These are phyloP conservation scores for Drosophila ochracea DNA, from an alignment of 2,888 invertebrate genomes.

Conservation along the genomic window DNA sequence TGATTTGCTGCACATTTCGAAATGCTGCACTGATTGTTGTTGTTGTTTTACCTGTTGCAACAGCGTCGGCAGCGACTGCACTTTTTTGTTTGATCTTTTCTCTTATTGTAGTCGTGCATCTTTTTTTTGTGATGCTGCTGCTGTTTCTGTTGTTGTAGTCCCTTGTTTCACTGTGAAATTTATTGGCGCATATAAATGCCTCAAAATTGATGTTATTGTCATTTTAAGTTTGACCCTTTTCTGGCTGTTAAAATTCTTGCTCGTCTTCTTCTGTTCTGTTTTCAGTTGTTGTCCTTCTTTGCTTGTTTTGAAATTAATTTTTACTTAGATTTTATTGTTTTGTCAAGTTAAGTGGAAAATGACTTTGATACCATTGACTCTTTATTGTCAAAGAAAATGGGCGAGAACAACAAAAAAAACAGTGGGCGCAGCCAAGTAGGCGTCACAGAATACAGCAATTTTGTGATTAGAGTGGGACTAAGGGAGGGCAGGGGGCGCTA, in stretches of 20 bases:
- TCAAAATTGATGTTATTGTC: conserved; percentile 82
- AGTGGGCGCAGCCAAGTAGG: conserved; percentile 73
- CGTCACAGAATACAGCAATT: conserved; percentile 72
- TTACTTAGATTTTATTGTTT: conserved; percentile 68
- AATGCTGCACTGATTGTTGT: conserved; percentile 61
- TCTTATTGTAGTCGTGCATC: conserved; percentile 81
- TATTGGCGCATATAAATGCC: conserved; percentile 82
- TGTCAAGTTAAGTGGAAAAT: conserved; percentile 65
- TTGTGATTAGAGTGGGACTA: conserved; percentile 26
- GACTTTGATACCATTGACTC: conserved; percentile 46
- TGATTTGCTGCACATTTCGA: conserved; percentile 71
- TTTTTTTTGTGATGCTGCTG: conserved; percentile 46
- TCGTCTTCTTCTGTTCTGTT: conserved; percentile 22
- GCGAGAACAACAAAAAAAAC: conserved; percentile 44
- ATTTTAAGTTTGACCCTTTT: conserved; percentile 59
- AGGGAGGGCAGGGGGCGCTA: conserved; percentile 15
- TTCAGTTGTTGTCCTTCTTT: conserved; percentile 64
- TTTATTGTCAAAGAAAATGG: conserved; percentile 38
- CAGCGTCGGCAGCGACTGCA: conserved; percentile 68
- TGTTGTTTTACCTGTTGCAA: conserved; percentile 73
- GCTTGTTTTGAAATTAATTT: conserved; percentile 75
- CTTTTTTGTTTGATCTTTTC: conserved; percentile 81
- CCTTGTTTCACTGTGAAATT: conserved; percentile 72
- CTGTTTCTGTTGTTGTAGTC: conserved; percentile 40
- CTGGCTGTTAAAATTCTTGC: conserved; percentile 43